Percentiles rank a stretch among this genome's conserved stretches.
Evolutionary conservation across 2,113 vertebrate species (phyloP).

Genomic region (Alligator mississippiensis): DNA sequence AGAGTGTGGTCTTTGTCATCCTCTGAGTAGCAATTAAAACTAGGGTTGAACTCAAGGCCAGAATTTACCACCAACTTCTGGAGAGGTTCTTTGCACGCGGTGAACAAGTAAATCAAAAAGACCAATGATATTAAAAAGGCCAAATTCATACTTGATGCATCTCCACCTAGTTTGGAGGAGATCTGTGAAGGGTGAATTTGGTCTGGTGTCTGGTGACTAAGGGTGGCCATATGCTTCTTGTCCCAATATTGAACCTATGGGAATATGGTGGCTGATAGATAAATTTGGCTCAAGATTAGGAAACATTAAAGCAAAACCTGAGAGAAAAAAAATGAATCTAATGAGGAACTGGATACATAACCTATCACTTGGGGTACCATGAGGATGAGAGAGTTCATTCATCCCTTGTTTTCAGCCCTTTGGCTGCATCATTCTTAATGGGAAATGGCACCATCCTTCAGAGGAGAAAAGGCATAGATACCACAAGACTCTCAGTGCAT

Average conservation of each 20-base stretch:
- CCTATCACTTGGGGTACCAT: neutral
- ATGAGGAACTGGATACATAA: neutral
- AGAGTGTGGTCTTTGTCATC: constrained; percentile 61
- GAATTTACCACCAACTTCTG: constrained; percentile 52
- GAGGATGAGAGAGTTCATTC: neutral
- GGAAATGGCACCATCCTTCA: neutral
- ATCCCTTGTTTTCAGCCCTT: neutral
- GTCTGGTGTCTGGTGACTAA: neutral
- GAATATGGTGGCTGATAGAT: neutral
- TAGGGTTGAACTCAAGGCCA: constrained; percentile 72
- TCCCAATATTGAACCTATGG: neutral
- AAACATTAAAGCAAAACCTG: neutral
- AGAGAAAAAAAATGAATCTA: neutral
- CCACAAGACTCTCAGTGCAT: constrained; percentile 56
- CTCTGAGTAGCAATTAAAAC: constrained; percentile 57
- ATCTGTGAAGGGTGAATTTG: neutral
- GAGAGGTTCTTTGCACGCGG: constrained; percentile 41
- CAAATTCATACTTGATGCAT: constrained; percentile 6
- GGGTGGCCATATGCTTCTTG: constrained; percentile 16
- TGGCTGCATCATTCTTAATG: neutral
- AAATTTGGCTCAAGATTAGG: neutral
- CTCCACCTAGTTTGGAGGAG: constrained; percentile 37
- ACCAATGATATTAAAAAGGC: neutral
- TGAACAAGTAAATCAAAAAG: constrained; percentile 32
- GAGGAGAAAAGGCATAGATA: neutral